Percentiles rank a stretch among this genome's conserved stretches.
Conservation (phyloP, 1,140 invertebrate genomes). For the Aphis gossypii region DNA sequence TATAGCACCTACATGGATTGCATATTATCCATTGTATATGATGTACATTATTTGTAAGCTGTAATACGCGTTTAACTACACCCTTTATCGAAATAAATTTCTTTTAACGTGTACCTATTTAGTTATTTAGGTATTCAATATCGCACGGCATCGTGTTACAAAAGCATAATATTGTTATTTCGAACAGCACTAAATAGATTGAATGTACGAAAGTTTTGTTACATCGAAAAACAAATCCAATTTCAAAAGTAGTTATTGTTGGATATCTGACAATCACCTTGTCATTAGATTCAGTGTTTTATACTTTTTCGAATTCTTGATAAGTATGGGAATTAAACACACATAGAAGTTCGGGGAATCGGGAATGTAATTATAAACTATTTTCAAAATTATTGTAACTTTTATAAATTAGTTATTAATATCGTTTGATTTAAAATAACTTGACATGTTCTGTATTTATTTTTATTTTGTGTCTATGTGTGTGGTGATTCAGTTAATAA, state of each 20-base stretch:
- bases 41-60: neutral
- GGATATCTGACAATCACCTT: neutral
- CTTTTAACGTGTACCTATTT: neutral
- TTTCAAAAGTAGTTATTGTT: slow-evolving; percentile 25
- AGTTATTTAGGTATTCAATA: slow-evolving; percentile 13
- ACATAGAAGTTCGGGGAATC: neutral
- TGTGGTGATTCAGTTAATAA: neutral
- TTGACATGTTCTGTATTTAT: neutral
- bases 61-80: neutral
- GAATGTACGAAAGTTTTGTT: neutral
- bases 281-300: neutral
- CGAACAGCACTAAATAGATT: neutral
- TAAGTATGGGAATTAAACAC: neutral
- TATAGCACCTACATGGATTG: neutral
- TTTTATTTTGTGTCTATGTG: neutral
- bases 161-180: neutral
- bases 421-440: neutral
- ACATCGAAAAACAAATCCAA: neutral
- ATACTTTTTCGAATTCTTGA: neutral
- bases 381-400: neutral
- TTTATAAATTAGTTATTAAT: neutral
- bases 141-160: neutral
- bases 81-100: neutral
- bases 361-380: neutral
- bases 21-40: neutral